A percentile compares a stretch with the other conserved stretches of the same genome.
These are phyloP conservation scores for Brachypterus glaber DNA, from an alignment of 2,888 invertebrate genomes.

Conservation along the genomic window DNA sequence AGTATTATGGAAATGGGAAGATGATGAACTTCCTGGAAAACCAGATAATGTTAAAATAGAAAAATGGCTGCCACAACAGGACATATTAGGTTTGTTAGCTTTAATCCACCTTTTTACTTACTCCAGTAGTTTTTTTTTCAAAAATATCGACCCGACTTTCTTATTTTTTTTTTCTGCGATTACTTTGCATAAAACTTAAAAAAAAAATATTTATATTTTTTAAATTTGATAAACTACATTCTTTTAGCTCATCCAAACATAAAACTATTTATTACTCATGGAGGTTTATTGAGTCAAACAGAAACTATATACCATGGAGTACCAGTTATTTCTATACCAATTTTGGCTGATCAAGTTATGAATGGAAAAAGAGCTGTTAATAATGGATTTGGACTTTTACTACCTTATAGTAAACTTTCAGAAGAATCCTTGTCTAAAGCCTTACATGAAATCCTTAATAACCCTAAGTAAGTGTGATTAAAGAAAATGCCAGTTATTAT, in stretches of 20 bases:
- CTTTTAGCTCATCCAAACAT: constrained; percentile 45
- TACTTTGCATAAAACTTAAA: no score
- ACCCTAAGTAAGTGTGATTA: no score
- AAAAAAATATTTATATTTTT: not conserved
- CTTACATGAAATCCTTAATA: no score
- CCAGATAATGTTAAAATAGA: constrained; percentile 38
- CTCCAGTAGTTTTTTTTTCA: no score
- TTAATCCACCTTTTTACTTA: no score
- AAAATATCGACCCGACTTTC: no score
- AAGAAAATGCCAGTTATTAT: no score
- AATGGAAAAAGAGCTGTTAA: no score
- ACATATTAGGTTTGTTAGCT: constrained; percentile 29
- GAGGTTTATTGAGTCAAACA: constrained; percentile 48
- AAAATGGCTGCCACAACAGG: constrained; percentile 32
- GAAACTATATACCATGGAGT: constrained; percentile 45
- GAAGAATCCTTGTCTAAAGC: no score
- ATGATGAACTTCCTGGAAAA: constrained; percentile 33
- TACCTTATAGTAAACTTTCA: no score
- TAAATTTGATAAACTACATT: not conserved
- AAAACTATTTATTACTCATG: constrained; percentile 49
- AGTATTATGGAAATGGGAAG: constrained; percentile 63
- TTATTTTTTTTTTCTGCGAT: no score
- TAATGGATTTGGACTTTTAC: no score
- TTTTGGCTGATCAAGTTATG: constrained; percentile 46
- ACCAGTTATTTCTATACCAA: constrained; percentile 45